Evolutionary conservation across 2,113 vertebrate species (phyloP).

Genomic region (Dipodomys spectabilis): DNA sequence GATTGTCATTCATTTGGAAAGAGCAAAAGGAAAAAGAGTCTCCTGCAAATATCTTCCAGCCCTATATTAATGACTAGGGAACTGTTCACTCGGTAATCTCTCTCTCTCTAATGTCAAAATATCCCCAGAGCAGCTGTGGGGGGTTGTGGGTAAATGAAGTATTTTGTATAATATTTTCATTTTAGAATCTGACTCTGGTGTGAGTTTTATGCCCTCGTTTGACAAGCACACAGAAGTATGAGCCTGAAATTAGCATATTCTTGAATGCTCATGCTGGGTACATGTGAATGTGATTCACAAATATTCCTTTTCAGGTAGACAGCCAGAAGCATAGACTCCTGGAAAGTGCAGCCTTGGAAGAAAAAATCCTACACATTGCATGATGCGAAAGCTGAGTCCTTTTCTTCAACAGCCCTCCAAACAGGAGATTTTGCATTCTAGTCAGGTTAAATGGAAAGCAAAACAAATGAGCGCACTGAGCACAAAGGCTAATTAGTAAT

Average conservation of each 20-base stretch:
- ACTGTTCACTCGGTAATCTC: background rate
- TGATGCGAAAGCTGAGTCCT: background rate
- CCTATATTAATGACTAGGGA: background rate
- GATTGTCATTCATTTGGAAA: background rate
- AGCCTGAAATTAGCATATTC: conserved; percentile 68
- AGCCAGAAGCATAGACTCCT: background rate
- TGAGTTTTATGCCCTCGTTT: conserved; percentile 65
- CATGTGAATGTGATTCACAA: conserved; percentile 76
- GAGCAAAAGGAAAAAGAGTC: background rate
- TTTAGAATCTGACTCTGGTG: conserved; percentile 64
- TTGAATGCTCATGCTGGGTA: conserved; percentile 68
- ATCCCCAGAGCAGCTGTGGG: background rate
- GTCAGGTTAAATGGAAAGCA: background rate
- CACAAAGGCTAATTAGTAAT: conserved; percentile 68
- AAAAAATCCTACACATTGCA: background rate
- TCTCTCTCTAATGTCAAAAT: background rate
- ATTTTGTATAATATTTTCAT: conserved; percentile 63
- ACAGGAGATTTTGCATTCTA: conserved; percentile 10
- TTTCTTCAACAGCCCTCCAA: conserved; percentile 27
- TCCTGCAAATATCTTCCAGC: background rate
- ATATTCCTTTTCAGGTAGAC: conserved; percentile 35
- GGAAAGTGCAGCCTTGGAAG: background rate
- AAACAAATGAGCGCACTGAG: conserved; percentile 34
- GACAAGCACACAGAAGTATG: conserved; percentile 21
- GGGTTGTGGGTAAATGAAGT: conserved; percentile 47